Evolutionary conservation across 2,113 vertebrate genomes (phyloP).

Genomic region (Heterotis niloticus): DNA sequence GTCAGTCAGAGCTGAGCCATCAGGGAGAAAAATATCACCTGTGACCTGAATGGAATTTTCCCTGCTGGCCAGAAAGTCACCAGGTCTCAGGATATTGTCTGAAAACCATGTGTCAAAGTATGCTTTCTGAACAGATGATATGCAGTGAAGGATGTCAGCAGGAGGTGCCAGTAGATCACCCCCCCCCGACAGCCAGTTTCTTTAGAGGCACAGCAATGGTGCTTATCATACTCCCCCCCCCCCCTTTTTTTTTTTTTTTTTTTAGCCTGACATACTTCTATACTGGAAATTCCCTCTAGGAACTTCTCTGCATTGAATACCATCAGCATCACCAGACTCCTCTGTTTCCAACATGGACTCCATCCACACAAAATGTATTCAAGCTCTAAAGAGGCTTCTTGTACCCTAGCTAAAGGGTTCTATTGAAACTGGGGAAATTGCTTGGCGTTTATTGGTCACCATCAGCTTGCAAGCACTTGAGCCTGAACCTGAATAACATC

Average conservation of each 20-base stretch:
- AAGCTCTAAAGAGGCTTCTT: no score
- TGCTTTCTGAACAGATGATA: not conserved
- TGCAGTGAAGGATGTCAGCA: not conserved
- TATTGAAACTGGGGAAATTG: no score
- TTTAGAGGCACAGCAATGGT: not conserved
- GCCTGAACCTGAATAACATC: no score
- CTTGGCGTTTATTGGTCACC: no score
- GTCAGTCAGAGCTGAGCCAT: constrained; percentile 2
- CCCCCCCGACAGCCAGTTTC: not conserved
- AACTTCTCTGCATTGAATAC: no score
- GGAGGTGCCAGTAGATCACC: not conserved
- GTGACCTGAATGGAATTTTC: not conserved
- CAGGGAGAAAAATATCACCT: not conserved
- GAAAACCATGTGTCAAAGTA: no score
- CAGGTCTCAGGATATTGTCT: no score
- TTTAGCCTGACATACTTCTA: no score
- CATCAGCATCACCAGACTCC: not conserved
- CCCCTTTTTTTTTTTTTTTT: not conserved
- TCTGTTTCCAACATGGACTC: not conserved
- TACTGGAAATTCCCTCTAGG: no score
- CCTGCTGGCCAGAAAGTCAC: not conserved
- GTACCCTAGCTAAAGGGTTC: no score
- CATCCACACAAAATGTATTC: no score
- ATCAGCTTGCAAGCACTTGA: no score
- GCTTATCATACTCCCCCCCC: not conserved